phyloP scores from a whole-genome alignment of 2,888 invertebrate species.

The Cataglyphis rosenhaueri region DNA sequence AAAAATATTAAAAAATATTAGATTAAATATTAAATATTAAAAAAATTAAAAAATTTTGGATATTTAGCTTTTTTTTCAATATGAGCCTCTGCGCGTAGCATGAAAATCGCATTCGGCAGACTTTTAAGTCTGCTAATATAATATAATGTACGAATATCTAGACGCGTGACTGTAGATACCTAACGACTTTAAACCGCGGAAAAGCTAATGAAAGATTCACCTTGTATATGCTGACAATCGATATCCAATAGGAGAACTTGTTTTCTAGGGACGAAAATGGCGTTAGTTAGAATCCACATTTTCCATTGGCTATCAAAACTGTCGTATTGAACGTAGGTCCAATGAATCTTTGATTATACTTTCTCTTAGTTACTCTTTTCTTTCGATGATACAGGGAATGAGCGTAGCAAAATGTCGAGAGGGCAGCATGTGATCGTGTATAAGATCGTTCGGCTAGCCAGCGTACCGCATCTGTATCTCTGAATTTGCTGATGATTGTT shows the following conservation, averaged over 20 bases:
- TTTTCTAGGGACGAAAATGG: background rate
- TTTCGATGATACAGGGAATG: background rate
- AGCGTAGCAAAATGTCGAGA: conserved; percentile 3
- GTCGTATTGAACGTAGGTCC: background rate
- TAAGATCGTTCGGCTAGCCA: background rate
- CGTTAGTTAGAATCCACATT: background rate
- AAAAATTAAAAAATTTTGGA: no score
- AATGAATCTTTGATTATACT: background rate
- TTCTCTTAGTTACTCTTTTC: background rate
- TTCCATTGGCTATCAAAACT: background rate
- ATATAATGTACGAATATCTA: background rate
- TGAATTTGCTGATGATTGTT: background rate
- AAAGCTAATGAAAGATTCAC: background rate
- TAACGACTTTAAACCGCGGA: background rate
- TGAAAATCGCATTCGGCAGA: no score
- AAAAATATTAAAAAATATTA: no score
- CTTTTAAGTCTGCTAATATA: background rate
- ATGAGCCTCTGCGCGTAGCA: no score
- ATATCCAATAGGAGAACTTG: background rate
- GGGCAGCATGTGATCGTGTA: conserved; percentile 28
- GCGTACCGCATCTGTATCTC: conserved; percentile 12
- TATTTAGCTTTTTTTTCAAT: no score
- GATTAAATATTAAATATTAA: no score
- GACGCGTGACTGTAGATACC: background rate
- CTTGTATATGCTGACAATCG: background rate